phyloP scores from a whole-genome alignment of 2,797 vertebrate genomes.

The Labroides dimidiatus region DNA sequence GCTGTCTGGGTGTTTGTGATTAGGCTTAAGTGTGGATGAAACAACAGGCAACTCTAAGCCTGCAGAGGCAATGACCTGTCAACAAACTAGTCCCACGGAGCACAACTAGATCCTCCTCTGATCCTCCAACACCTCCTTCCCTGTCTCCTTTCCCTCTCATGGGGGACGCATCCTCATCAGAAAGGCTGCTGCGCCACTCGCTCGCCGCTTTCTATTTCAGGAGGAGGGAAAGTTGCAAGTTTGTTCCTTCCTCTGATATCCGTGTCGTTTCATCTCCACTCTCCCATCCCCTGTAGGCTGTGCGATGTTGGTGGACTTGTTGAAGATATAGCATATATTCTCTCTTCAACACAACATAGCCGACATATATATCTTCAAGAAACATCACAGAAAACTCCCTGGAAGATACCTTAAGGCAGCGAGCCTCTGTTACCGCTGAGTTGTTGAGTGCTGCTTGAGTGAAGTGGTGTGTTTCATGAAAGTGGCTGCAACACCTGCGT shows the following conservation, averaged over 20 bases:
- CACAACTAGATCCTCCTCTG: constrained; percentile 49
- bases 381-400: constrained; percentile 63
- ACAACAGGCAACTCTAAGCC: constrained; percentile 53
- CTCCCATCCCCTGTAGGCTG: constrained; percentile 53
- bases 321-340: constrained; percentile 62
- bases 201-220: constrained; percentile 70
- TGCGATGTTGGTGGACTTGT: constrained; percentile 64
- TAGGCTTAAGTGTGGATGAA: constrained; percentile 61
- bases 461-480: constrained; percentile 56
- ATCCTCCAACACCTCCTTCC: constrained; percentile 47
- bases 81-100: constrained; percentile 49
- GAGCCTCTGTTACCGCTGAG: constrained; percentile 42
- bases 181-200: constrained; percentile 70
- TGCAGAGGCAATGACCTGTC: constrained; percentile 60
- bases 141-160: constrained; percentile 53
- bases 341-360: constrained; percentile 64
- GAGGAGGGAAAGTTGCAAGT: constrained; percentile 61
- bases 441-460: constrained; percentile 47
- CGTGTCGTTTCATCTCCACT: constrained; percentile 67
- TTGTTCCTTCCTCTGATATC: constrained; percentile 71
- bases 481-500: constrained; percentile 40
- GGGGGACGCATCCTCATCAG: constrained; percentile 61
- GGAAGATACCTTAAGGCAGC: constrained; percentile 64
- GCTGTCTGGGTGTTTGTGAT: constrained; percentile 57
- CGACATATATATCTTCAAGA: constrained; percentile 58